phyloP scores from a whole-genome alignment of 2,113 vertebrate species.

The Atherinomorus stipes region DNA sequence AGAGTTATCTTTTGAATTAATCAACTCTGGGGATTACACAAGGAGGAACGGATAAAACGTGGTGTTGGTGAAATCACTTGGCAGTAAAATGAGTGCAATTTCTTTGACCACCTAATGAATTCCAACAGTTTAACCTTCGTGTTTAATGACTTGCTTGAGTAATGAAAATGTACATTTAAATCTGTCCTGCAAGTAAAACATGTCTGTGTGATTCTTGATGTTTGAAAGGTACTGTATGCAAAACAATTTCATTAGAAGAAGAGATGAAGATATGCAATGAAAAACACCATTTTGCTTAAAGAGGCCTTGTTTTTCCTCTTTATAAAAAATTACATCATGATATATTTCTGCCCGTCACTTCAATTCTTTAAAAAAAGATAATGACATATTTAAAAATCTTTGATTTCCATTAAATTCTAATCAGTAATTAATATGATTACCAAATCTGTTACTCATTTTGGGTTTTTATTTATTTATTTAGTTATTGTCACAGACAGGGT shows the following conservation, averaged over 20 bases:
- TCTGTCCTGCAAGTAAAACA: background rate
- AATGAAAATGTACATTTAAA: background rate
- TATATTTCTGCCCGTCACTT: too few species aligned
- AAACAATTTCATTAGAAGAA: background rate
- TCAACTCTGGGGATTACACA: conserved; percentile 52
- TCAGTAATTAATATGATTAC: too few species aligned
- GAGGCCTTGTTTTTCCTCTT: too few species aligned
- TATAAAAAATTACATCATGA: too few species aligned
- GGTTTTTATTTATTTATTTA: too few species aligned
- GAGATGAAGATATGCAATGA: background rate
- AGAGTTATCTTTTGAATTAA: conserved; percentile 52
- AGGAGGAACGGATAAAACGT: conserved; percentile 34
- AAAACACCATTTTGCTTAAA: too few species aligned
- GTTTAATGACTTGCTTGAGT: conserved; percentile 8
- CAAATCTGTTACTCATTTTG: too few species aligned
- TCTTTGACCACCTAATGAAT: conserved; percentile 38
- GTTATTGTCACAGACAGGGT: too few species aligned
- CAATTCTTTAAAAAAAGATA: too few species aligned
- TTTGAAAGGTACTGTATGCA: background rate
- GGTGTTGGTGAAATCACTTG: conserved; percentile 31
- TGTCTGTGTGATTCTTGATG: background rate
- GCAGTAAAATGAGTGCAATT: conserved; percentile 25
- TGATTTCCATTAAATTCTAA: too few species aligned
- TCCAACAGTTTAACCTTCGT: conserved; percentile 22
- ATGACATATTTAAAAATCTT: too few species aligned